Percentiles rank a stretch among this genome's conserved stretches.
Conservation (phyloP, 2,113 vertebrate genomes). For the Steatornis caripensis region DNA sequence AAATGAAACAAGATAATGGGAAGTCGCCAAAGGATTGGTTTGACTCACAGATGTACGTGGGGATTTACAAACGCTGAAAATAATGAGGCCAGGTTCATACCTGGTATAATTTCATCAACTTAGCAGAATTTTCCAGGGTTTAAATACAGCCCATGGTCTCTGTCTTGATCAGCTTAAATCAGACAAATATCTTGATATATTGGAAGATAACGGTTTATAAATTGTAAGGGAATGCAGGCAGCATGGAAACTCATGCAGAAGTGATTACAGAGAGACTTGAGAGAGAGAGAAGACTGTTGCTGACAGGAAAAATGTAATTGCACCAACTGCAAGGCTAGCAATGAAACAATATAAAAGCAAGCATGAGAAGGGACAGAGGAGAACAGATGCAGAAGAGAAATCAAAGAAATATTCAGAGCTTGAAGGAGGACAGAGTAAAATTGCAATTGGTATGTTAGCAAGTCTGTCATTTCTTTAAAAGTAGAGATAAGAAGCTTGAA, state of each 20-base stretch:
- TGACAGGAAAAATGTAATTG: not conserved
- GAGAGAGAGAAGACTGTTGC: not conserved
- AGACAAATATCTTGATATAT: not conserved
- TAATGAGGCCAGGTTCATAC: not conserved
- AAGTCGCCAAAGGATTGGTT: not conserved
- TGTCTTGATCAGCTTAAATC: not conserved
- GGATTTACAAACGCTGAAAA: not conserved
- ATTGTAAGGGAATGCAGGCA: not conserved
- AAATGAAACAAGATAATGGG: not conserved
- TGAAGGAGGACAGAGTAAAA: not conserved
- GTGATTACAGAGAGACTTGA: not conserved
- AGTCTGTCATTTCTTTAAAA: not conserved
- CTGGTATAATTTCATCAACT: not conserved
- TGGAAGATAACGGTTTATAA: not conserved
- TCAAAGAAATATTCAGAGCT: not conserved
- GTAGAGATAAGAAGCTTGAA: not conserved
- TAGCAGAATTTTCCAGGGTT: not conserved
- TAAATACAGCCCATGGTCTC: not conserved
- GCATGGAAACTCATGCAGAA: not conserved
- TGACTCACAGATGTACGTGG: not conserved
- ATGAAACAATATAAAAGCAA: not conserved
- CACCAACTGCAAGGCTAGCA: not conserved
- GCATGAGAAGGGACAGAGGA: not conserved
- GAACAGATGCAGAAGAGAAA: not conserved
- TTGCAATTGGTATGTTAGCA: not conserved